phyloP scores from a whole-genome alignment of 1,140 invertebrate genomes.

The Pinna nobilis region DNA sequence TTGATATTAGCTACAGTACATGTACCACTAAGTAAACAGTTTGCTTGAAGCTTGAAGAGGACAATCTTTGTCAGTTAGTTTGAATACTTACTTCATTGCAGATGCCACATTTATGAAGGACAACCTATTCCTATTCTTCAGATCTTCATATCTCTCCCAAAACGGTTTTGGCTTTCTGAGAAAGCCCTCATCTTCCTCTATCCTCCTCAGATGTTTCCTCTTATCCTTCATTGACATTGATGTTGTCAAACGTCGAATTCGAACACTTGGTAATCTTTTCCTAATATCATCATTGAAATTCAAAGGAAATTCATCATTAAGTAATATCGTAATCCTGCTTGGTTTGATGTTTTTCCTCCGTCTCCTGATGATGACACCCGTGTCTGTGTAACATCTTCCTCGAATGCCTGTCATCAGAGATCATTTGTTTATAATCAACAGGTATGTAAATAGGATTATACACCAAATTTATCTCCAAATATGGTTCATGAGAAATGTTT shows the following conservation, averaged over 20 bases:
- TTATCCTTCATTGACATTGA: slow-evolving; percentile 10
- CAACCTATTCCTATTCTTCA: slow-evolving; percentile 22
- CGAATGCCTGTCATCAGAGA: neutral
- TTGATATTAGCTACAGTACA: too few relatives aligned
- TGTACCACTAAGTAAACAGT: too few relatives aligned
- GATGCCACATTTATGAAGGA: slow-evolving; percentile 15
- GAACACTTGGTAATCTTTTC: slow-evolving; percentile 11
- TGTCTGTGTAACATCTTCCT: slow-evolving; percentile 8
- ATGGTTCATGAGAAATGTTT: too few relatives aligned
- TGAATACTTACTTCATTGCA: slow-evolving; percentile 17
- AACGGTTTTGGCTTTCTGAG: neutral
- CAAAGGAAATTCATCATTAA: neutral
- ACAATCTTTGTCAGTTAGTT: too few relatives aligned
- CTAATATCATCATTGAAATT: slow-evolving; percentile 11
- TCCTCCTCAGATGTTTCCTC: neutral
- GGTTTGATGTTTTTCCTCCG: neutral
- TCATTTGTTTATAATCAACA: neutral
- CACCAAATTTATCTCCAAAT: too few relatives aligned
- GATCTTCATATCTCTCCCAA: slow-evolving; percentile 19
- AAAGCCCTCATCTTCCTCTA: neutral
- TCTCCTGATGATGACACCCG: slow-evolving; percentile 6
- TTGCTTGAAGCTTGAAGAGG: too few relatives aligned
- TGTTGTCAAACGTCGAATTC: neutral
- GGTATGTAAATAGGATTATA: too few relatives aligned
- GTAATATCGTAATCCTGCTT: neutral